phyloP scores from a whole-genome alignment of 2,888 invertebrate genomes.

The Caenorhabditis sp. region DNA sequence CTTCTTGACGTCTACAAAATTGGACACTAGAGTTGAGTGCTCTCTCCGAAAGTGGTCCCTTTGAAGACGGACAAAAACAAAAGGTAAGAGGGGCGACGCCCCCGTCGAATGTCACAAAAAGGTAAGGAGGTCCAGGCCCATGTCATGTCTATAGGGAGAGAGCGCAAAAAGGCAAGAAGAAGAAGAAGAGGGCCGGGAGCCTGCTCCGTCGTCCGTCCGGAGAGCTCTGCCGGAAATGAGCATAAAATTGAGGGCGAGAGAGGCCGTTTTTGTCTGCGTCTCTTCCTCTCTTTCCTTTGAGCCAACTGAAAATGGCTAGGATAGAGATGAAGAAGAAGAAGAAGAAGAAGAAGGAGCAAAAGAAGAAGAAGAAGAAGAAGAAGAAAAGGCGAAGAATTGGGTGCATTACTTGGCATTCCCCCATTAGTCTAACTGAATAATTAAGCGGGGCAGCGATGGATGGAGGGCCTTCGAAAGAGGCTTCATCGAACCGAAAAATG shows the following conservation, averaged over 20 bases:
- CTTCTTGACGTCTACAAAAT: neutral
- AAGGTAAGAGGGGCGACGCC: too few species aligned
- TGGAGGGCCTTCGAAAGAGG: neutral
- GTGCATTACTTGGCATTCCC: constrained; percentile 46
- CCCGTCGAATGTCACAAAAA: constrained; percentile 34
- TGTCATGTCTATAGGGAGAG: constrained; percentile 28
- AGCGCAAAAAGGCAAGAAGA: constrained; percentile 11
- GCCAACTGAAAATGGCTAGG: constrained; percentile 9
- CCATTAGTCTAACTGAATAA: constrained; percentile 53
- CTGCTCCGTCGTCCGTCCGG: neutral
- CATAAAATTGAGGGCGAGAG: constrained; percentile 17
- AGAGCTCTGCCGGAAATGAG: constrained; percentile 19
- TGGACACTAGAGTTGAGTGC: neutral
- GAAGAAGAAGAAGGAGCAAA: neutral
- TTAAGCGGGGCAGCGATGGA: constrained; percentile 11
- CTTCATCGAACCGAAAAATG: constrained; percentile 42
- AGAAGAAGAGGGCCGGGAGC: neutral
- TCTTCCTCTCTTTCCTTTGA: neutral
- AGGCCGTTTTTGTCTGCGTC: constrained; percentile 3
- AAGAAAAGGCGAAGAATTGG: constrained; percentile 34
- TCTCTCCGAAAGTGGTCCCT: constrained; percentile 7
- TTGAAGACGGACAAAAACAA: neutral
- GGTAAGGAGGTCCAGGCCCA: constrained; percentile 28
- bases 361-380: constrained; percentile 7
- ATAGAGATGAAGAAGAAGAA: neutral